phyloP scores from a whole-genome alignment of 1,140 invertebrate genomes.

The Ephestia elutella region DNA sequence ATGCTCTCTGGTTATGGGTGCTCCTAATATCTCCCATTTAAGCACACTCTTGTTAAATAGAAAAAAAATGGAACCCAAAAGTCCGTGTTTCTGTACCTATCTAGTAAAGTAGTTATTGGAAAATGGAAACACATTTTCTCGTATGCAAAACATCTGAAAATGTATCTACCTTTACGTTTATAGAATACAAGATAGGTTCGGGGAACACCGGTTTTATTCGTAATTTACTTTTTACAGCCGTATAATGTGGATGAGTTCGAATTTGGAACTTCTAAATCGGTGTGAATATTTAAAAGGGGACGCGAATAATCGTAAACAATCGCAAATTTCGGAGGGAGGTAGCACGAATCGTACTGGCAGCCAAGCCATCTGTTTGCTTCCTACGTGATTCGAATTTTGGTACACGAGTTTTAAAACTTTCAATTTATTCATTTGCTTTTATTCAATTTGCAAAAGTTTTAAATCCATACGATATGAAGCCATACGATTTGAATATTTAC shows the following conservation, averaged over 20 bases:
- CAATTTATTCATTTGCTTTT: constrained; percentile 6
- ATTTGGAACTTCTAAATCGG: constrained; percentile 1
- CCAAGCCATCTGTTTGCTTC: constrained; percentile 8
- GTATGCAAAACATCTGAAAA: not conserved
- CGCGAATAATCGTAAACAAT: constrained; percentile 10
- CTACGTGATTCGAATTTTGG: constrained; percentile 7
- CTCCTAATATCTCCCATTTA: not conserved
- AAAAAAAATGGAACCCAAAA: not conserved
- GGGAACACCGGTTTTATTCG: not conserved
- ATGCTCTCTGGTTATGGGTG: no score
- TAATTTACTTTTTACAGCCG: constrained; percentile 8
- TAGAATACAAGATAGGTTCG: constrained; percentile 3
- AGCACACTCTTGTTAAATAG: not conserved
- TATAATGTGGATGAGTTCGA: constrained; percentile 9
- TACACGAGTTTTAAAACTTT: constrained; percentile 6
- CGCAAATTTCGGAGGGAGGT: constrained; percentile 4
- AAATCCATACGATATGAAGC: no score
- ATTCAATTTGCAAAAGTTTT: not conserved
- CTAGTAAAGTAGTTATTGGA: not conserved
- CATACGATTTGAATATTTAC: no score
- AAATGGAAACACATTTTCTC: not conserved
- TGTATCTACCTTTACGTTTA: constrained; percentile 1
- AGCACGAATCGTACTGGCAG: not conserved
- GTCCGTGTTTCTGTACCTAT: not conserved
- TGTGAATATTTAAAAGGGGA: constrained; percentile 8